phyloP scores from a whole-genome alignment of 2,113 vertebrate species.

The Meleagris gallopavo region DNA sequence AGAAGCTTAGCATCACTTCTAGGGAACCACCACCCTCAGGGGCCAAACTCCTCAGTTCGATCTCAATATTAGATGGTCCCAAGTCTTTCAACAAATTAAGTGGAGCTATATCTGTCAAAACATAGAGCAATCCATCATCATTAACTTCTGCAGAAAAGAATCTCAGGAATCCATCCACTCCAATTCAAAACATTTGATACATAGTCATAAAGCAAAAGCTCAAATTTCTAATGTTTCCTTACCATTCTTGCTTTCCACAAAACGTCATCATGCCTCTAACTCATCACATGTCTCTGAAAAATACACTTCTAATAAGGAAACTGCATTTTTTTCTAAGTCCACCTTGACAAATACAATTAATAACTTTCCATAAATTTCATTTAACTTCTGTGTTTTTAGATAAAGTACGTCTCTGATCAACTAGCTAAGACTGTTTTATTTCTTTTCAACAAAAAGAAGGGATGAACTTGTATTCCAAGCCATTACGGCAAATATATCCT shows the following conservation, averaged over 20 bases:
- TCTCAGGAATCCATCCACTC: neutral
- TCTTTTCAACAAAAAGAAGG: neutral
- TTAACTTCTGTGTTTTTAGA: neutral
- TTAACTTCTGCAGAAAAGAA: neutral
- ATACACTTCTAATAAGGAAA: neutral
- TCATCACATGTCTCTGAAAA: neutral
- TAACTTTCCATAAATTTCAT: neutral
- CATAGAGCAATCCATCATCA: neutral
- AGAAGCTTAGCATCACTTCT: conserved; percentile 85
- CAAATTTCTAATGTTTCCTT: neutral
- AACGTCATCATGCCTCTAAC: neutral
- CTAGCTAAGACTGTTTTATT: neutral
- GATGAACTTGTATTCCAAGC: neutral
- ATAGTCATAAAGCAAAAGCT: neutral
- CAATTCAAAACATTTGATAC: neutral
- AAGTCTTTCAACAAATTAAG: conserved; percentile 84
- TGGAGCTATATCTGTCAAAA: conserved; percentile 78
- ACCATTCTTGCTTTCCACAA: neutral
- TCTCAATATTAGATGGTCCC: conserved; percentile 85
- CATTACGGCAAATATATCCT: neutral
- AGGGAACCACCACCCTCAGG: conserved; percentile 86
- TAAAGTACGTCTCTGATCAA: neutral
- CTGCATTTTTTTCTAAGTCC: neutral
- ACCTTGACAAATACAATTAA: neutral
- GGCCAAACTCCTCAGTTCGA: conserved; percentile 84